These are phyloP conservation scores for Anodontia alba DNA, from an alignment of 2,888 invertebrate genomes.

Conservation along the genomic window DNA sequence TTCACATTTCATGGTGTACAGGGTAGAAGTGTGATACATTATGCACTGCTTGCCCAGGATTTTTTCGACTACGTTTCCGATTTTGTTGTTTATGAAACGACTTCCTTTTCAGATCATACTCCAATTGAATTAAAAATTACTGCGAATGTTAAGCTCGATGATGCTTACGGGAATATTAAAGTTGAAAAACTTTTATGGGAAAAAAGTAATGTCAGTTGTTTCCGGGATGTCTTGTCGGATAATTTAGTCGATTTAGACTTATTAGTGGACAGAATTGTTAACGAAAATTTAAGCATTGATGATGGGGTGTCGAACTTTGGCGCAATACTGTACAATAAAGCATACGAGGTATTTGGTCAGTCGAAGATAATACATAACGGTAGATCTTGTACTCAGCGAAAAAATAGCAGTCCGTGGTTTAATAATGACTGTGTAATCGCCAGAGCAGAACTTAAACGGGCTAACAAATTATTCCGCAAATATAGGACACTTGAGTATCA, in stretches of 20 bases:
- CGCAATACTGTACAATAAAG: too few species aligned
- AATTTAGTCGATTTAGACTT: neutral
- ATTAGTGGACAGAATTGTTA: neutral
- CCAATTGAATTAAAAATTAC: neutral
- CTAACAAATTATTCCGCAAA: too few species aligned
- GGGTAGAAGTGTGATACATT: neutral
- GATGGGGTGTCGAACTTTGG: neutral
- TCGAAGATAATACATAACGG: neutral
- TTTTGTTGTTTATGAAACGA: neutral
- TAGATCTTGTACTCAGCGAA: neutral
- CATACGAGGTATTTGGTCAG: too few species aligned
- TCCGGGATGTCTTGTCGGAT: neutral
- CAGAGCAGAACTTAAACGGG: slow-evolving; percentile 6
- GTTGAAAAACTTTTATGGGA: neutral
- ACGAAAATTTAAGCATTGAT: slow-evolving; percentile 7
- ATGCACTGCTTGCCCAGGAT: neutral
- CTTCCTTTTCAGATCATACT: slow-evolving; percentile 17
- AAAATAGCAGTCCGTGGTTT: slow-evolving; percentile 12
- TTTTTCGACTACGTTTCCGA: neutral
- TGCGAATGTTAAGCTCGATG: neutral
- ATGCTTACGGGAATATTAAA: neutral
- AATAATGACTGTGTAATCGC: slow-evolving; percentile 11
- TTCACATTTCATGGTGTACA: slow-evolving; percentile 5
- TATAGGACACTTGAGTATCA: neutral
- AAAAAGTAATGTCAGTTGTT: neutral